Conservation (phyloP, 2,797 vertebrate species). For the Atherinosoma microstoma region DNA sequence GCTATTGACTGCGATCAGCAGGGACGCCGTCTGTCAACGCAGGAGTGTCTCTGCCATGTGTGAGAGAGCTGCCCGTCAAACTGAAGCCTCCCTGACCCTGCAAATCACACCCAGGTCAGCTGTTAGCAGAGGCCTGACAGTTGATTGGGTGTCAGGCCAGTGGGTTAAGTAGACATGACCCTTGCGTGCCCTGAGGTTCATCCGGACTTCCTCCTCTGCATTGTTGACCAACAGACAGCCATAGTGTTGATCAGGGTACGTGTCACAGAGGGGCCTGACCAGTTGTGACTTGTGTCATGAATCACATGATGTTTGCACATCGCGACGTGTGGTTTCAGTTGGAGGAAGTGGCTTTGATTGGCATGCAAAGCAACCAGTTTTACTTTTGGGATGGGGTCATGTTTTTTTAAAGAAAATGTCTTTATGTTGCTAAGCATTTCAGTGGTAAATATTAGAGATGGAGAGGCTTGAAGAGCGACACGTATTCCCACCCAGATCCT, state of each 20-base stretch:
- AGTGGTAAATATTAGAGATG: slow-evolving; percentile 36
- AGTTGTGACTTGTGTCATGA: slow-evolving; percentile 50
- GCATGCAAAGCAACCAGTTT: slow-evolving; percentile 45
- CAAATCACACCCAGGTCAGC: slow-evolving; percentile 72
- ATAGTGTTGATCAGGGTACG: slow-evolving; percentile 72
- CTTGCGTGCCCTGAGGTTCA: slow-evolving; percentile 75
- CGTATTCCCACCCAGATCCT: slow-evolving; percentile 70
- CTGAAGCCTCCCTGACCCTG: slow-evolving; percentile 65
- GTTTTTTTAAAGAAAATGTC: slow-evolving; percentile 13
- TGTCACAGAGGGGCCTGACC: slow-evolving; percentile 64
- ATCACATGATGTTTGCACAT: slow-evolving; percentile 74
- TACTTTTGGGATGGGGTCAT: slow-evolving; percentile 32
- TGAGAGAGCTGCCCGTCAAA: slow-evolving; percentile 77
- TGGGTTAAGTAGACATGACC: slow-evolving; percentile 87
- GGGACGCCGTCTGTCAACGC: slow-evolving; percentile 65
- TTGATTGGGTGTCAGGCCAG: slow-evolving; percentile 80
- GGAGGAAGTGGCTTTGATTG: slow-evolving; percentile 47
- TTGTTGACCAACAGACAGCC: slow-evolving; percentile 75
- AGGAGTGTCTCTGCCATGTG: slow-evolving; percentile 34
- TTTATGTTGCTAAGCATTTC: slow-evolving; percentile 23
- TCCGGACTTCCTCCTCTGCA: slow-evolving; percentile 79
- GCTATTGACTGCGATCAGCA: slow-evolving; percentile 57
- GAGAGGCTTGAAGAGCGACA: slow-evolving; percentile 51
- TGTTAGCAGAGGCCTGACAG: slow-evolving; percentile 72
- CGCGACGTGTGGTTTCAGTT: slow-evolving; percentile 21